Evolutionary conservation across 2,888 invertebrate genomes (phyloP).

Genomic region (Phania funesta): DNA sequence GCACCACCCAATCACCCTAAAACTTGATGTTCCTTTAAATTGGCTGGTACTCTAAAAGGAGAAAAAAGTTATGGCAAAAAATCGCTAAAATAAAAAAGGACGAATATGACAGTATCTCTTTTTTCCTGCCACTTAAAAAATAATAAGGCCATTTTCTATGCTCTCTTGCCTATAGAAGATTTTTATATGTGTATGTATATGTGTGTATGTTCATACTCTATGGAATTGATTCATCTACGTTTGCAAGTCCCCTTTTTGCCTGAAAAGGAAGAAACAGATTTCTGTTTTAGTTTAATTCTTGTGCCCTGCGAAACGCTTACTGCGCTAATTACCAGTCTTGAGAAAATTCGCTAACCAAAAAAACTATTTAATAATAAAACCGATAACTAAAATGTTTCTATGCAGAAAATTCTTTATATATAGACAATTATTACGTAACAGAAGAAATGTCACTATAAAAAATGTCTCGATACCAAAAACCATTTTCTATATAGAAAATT

Average conservation of each 20-base stretch:
- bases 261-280: not conserved
- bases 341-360: no score
- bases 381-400: not conserved
- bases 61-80: not conserved
- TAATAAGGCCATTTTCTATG: not conserved
- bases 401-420: not conserved
- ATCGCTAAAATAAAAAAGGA: not conserved
- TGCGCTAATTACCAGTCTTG: no score
- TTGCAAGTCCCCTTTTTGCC: not conserved
- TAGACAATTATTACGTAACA: no score
- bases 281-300: not conserved
- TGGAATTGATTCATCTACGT: not conserved
- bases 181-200: not conserved
- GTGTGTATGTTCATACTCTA: not conserved
- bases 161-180: conserved; percentile 9
- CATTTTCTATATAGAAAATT: no score
- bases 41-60: conserved; percentile 1
- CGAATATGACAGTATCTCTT: not conserved
- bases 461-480: no score
- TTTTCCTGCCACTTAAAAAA: conserved; percentile 1
- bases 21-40: conserved; percentile 7
- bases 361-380: no score
- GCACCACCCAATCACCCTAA: not conserved
- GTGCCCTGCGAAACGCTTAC: not conserved
- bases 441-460: no score